Evolutionary conservation across 2,888 invertebrate genomes (phyloP).

Genomic region (Parnassius glacialis): DNA sequence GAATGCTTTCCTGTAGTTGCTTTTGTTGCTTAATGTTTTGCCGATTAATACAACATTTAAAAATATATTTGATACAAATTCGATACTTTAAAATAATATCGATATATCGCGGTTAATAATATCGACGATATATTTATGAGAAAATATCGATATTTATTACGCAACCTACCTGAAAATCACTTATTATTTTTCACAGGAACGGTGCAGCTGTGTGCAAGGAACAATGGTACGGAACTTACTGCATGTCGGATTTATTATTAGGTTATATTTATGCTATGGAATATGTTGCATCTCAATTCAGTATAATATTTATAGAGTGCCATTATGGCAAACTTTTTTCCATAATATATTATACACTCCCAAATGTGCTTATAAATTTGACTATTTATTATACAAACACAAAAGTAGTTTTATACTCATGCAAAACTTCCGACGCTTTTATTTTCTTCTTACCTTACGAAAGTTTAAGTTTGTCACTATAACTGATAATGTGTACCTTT

Average conservation of each 20-base stretch:
- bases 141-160: no score
- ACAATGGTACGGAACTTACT: conserved; percentile 67
- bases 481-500: no score
- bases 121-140: no score
- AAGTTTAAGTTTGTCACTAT: background rate
- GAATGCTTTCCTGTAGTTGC: no score
- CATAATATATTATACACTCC: conserved; percentile 31
- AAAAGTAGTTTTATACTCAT: conserved; percentile 29
- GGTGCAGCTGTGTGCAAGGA: conserved; percentile 76
- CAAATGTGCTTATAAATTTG: conserved; percentile 26
- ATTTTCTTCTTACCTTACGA: background rate
- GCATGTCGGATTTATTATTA: conserved; percentile 63
- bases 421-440: background rate
- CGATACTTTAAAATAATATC: no score
- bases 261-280: conserved; percentile 64
- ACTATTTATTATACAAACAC: conserved; percentile 10
- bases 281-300: conserved; percentile 60
- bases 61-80: no score
- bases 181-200: conserved; percentile 34
- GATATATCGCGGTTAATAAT: no score
- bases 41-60: no score
- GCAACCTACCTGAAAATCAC: background rate
- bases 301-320: conserved; percentile 43
- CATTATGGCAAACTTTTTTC: conserved; percentile 44
- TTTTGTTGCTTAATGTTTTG: no score